phyloP scores from a whole-genome alignment of 1,140 invertebrate species.

The Heliconius hermathena region DNA sequence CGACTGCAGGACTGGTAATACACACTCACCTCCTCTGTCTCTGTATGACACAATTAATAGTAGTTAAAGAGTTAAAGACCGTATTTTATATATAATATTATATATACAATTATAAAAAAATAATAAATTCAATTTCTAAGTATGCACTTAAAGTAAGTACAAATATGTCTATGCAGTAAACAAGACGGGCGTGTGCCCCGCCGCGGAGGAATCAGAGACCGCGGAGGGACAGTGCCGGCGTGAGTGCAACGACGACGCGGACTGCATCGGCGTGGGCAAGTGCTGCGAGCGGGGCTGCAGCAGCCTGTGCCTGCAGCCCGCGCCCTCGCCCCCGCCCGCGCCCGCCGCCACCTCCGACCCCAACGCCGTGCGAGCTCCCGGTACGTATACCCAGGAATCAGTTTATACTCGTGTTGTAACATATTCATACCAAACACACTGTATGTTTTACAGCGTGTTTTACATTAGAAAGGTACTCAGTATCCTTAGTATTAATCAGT shows the following conservation, averaged over 20 bases:
- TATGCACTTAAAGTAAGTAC: not conserved
- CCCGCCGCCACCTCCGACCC: not conserved
- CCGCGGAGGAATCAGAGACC: slow-evolving; percentile 61
- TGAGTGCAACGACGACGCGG: slow-evolving; percentile 91
- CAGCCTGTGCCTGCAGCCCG: slow-evolving; percentile 86
- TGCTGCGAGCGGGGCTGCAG: slow-evolving; percentile 92
- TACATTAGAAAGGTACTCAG: too few species aligned
- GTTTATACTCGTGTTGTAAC: too few species aligned
- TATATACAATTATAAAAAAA: not conserved
- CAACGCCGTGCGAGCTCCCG: slow-evolving; percentile 8
- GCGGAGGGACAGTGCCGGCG: slow-evolving; percentile 82
- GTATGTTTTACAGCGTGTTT: too few species aligned
- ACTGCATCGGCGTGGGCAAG: slow-evolving; percentile 89
- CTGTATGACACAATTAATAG: too few species aligned
- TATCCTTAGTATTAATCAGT: too few species aligned
- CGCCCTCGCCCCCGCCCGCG: slow-evolving; percentile 51
- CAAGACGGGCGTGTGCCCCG: slow-evolving; percentile 90
- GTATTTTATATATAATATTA: too few species aligned
- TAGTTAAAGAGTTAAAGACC: too few species aligned
- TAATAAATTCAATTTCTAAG: not conserved
- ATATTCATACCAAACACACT: too few species aligned
- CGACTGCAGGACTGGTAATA: slow-evolving; percentile 85
- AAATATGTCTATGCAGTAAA: slow-evolving; percentile 74
- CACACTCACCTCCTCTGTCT: not conserved
- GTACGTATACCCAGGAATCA: not conserved